Conservation (phyloP, 1,140 invertebrate genomes). For the Caenorhabditis inopinata region DNA sequence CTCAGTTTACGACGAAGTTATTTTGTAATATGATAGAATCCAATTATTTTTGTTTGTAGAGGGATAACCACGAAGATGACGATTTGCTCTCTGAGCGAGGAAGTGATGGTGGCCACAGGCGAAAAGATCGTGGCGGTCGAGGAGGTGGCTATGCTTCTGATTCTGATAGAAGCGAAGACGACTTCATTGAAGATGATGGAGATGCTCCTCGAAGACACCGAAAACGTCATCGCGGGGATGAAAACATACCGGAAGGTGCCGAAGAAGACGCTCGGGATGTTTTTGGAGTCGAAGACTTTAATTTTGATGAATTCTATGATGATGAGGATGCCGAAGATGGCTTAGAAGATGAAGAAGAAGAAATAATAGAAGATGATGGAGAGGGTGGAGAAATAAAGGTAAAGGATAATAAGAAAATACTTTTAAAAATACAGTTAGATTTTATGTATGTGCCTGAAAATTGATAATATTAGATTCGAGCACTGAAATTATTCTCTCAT, state of each 20-base stretch:
- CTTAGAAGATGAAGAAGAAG: slow-evolving; percentile 72
- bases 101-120: slow-evolving; percentile 27
- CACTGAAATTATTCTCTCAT: no score
- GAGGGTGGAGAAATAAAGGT: slow-evolving; percentile 56
- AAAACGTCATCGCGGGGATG: slow-evolving; percentile 80
- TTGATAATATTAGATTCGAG: no score
- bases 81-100: neutral
- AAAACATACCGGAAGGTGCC: slow-evolving; percentile 70
- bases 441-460: no score
- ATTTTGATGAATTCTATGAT: slow-evolving; percentile 86
- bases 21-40: no score
- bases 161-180: slow-evolving; percentile 73
- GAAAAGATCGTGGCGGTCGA: slow-evolving; percentile 49
- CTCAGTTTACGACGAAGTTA: no score
- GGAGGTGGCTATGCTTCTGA: slow-evolving; percentile 67
- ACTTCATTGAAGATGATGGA: slow-evolving; percentile 96
- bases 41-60: no score
- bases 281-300: slow-evolving; percentile 92
- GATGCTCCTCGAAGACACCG: slow-evolving; percentile 88
- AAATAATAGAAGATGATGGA: slow-evolving; percentile 75
- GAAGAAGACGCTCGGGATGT: slow-evolving; percentile 98
- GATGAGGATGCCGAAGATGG: slow-evolving; percentile 64
- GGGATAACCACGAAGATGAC: neutral
- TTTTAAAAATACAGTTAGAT: no score
- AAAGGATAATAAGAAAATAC: slow-evolving; percentile 58